These are phyloP conservation scores for Ormyrus thymus DNA, from an alignment of 2,888 invertebrate species.

Conservation along the genomic window DNA sequence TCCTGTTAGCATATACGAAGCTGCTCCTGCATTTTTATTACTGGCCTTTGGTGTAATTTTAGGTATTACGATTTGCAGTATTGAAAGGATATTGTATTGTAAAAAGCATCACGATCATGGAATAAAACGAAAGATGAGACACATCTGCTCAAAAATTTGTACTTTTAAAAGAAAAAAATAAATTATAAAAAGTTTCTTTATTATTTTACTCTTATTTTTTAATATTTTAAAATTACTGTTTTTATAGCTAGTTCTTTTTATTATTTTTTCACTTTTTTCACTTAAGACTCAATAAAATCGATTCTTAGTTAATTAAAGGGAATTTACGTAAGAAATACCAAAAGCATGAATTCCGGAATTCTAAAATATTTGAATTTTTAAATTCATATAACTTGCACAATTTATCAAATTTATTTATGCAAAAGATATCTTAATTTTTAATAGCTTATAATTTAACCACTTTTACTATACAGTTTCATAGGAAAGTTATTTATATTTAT, in stretches of 20 bases:
- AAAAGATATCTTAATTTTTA: background rate
- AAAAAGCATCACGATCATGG: conserved; percentile 47
- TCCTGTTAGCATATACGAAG: conserved; percentile 66
- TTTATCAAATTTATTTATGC: background rate
- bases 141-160: background rate
- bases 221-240: too few relatives aligned
- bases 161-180: conserved; percentile 29
- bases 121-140: conserved; percentile 33
- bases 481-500: background rate
- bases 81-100: conserved; percentile 52
- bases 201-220: too few relatives aligned
- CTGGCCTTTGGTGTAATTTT: conserved; percentile 60
- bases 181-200: background rate
- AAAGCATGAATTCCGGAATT: background rate
- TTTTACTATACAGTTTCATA: background rate
- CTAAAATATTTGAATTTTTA: background rate
- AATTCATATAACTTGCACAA: background rate
- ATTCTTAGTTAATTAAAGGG: too few relatives aligned
- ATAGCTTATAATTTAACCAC: background rate
- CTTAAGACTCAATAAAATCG: too few relatives aligned
- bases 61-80: conserved; percentile 59
- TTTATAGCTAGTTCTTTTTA: too few relatives aligned
- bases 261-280: too few relatives aligned
- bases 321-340: too few relatives aligned
- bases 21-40: conserved; percentile 65